Percentiles rank a stretch among this genome's conserved stretches.
phyloP scores from a whole-genome alignment of 2,113 vertebrate species.

The Ictalurus furcatus region DNA sequence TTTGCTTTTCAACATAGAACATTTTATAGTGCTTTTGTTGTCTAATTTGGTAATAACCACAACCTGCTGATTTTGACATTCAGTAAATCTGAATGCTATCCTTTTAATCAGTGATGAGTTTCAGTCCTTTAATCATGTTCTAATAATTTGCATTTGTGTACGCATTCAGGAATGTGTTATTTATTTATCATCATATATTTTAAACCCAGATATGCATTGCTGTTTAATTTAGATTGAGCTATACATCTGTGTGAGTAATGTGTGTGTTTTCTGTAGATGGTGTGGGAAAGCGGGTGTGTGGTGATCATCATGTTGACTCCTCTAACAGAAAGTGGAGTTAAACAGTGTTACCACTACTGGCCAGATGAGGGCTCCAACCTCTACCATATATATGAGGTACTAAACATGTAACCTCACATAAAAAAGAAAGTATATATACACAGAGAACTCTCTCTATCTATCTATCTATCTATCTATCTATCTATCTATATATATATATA shows the following conservation, averaged over 20 bases:
- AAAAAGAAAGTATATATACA: neutral
- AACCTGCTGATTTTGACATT: neutral
- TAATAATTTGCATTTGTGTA: neutral
- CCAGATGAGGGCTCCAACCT: conserved; percentile 95
- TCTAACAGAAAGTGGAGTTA: conserved; percentile 87
- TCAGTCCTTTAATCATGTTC: neutral
- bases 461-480: too few species aligned
- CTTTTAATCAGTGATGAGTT: neutral
- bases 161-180: neutral
- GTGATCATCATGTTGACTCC: conserved; percentile 96
- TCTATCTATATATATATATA: too few species aligned
- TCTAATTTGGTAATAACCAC: neutral
- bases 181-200: neutral
- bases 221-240: neutral
- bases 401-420: neutral
- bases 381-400: conserved; percentile 97
- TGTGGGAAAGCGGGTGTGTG: conserved; percentile 97
- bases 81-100: neutral
- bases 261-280: conserved; percentile 83
- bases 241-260: conserved; percentile 32
- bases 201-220: neutral
- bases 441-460: too few species aligned
- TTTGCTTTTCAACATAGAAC: neutral
- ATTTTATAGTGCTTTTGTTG: neutral
- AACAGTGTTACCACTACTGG: conserved; percentile 97